Evolutionary conservation across 2,888 invertebrate species (phyloP).

Genomic region (Euclidia mi): DNA sequence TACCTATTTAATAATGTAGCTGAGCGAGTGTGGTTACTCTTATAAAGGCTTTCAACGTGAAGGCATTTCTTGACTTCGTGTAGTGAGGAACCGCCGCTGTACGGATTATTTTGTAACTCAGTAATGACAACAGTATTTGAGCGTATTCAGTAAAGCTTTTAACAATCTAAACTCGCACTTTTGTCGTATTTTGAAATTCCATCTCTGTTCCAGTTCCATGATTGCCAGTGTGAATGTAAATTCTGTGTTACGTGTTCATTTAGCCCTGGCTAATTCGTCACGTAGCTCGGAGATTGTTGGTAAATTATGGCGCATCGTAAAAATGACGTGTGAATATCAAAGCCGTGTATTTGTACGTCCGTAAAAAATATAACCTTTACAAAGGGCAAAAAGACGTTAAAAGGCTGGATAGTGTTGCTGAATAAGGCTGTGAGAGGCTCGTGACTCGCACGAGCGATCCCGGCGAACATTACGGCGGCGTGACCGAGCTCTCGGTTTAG

Average conservation of each 20-base stretch:
- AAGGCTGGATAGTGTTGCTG: slow-evolving; percentile 62
- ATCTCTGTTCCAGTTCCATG: not conserved
- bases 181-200: too few relatives aligned
- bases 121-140: slow-evolving; percentile 19
- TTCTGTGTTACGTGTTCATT: not conserved
- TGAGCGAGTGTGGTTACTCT: slow-evolving; percentile 58
- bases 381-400: slow-evolving; percentile 67
- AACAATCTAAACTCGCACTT: too few relatives aligned
- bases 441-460: slow-evolving; percentile 76
- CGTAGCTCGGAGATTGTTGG: slow-evolving; percentile 32
- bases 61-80: slow-evolving; percentile 56
- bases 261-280: slow-evolving; percentile 8
- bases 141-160: not conserved
- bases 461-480: slow-evolving; percentile 62
- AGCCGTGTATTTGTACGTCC: slow-evolving; percentile 37
- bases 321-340: slow-evolving; percentile 50
- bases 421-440: slow-evolving; percentile 73
- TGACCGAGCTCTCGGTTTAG: slow-evolving; percentile 81
- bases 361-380: slow-evolving; percentile 62
- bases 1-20: slow-evolving; percentile 58
- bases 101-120: slow-evolving; percentile 44
- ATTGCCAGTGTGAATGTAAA: slow-evolving; percentile 2
- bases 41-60: slow-evolving; percentile 60
- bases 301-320: slow-evolving; percentile 47
- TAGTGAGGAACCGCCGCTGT: slow-evolving; percentile 21